These are phyloP conservation scores for Argopecten irradians DNA, from an alignment of 1,140 invertebrate species.

Conservation along the genomic window DNA sequence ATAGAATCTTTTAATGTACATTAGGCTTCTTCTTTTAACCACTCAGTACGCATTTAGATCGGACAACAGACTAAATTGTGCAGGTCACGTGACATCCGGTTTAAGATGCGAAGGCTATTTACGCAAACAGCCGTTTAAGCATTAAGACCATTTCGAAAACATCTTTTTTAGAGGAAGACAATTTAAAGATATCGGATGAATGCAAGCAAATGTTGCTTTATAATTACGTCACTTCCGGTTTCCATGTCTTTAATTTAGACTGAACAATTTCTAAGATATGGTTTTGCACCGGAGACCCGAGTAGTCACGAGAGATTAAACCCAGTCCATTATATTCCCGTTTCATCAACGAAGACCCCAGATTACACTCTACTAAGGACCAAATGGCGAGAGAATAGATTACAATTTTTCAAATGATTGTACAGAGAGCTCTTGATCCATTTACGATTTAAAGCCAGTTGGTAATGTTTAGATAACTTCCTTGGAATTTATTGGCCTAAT, in stretches of 20 bases:
- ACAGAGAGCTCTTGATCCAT: slow-evolving; percentile 7
- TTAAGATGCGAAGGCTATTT: not conserved
- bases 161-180: not conserved
- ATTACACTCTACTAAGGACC: not conserved
- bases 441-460: slow-evolving; percentile 16
- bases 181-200: not conserved
- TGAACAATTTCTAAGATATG: not conserved
- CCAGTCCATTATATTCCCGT: not conserved
- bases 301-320: not conserved
- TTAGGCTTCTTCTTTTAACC: not conserved
- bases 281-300: not conserved
- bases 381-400: slow-evolving; percentile 1
- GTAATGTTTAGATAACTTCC: slow-evolving; percentile 14
- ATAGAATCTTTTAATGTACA: not conserved
- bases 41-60: not conserved
- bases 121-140: not conserved
- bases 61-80: not conserved
- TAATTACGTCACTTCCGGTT: slow-evolving; percentile 11
- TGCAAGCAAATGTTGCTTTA: not conserved
- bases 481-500: not conserved
- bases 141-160: not conserved
- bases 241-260: slow-evolving; percentile 3
- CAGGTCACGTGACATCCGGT: not conserved
- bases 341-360: not conserved
- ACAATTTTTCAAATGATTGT: slow-evolving; percentile 13